Base-by-base conservation (phyloP, 2,888 invertebrate genomes). In the Quadriops clusia region DNA sequence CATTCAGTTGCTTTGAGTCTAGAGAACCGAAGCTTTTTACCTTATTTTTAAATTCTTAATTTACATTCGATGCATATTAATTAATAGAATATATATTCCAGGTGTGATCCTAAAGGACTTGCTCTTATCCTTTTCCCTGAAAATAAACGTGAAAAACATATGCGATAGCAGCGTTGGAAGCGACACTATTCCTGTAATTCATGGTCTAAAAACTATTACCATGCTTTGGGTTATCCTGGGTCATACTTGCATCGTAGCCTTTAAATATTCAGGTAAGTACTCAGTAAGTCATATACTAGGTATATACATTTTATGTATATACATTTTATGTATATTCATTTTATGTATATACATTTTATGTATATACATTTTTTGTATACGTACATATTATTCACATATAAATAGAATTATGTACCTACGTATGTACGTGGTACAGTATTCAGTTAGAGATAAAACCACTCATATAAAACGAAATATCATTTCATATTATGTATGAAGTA, bases 151-250 rank as follows among this genome's bases (percentile, higher is more conserved):
- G 46, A 77, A 77, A 58, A 80, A 82, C 49, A 75, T 86, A 50
- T 78, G 80, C 53, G 83, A 85, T 54, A 74, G 82, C 46, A 68
- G 74, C 3, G 81, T 85, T 24, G 79, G 84, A 6, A 69, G 77
- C n/a, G 83, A 83, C 53, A 84, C 81, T 1, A 73, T 85, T 38
- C 73, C 83, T 7, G 79, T 78, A 23, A 65, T 77, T 23, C 77
- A 77, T 43, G 68, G 71, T 1, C 49, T 78, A 37, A 71, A 72
- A 49, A 67, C 77, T 9, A 47, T 74, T 3, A 71, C 74, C 23
- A 72, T 79, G 37, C 60, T 75, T 24, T 75, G 77, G 71, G 66
- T 79, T 5, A 72, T 79, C 38, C 64, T 72, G 33, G 79, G 79
- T 1, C 79, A 80, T 53, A 78, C 79, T 0, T 80, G 79, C 51